These are phyloP conservation scores for Parambassis ranga DNA, from an alignment of 2,797 vertebrate species.

Conservation along the genomic window DNA sequence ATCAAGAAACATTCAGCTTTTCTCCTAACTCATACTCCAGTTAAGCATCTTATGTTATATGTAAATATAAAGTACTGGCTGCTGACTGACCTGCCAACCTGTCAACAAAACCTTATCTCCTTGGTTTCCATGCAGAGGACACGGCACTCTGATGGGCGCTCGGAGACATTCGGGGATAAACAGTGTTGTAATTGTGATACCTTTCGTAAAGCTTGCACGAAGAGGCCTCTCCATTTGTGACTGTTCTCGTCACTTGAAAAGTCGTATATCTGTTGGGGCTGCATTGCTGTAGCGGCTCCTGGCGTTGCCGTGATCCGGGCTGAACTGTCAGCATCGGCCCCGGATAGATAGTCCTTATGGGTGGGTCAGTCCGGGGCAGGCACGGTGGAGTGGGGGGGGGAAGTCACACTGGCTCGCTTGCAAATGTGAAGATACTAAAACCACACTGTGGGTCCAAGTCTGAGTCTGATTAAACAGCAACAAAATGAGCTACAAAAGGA, in stretches of 20 bases:
- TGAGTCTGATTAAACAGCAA: conserved; percentile 9
- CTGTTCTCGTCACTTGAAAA: conserved; percentile 96
- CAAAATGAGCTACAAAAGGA: conserved; percentile 28
- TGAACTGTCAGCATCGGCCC: conserved; percentile 87
- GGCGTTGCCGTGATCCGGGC: conserved; percentile 81
- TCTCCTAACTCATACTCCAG: no score
- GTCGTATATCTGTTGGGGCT: conserved; percentile 94
- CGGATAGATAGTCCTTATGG: conserved; percentile 74
- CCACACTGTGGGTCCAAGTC: neutral
- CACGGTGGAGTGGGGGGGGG: conserved; percentile 34
- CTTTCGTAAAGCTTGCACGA: conserved; percentile 93
- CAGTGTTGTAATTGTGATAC: conserved; percentile 66
- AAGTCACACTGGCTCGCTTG: conserved; percentile 38
- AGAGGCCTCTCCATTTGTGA: conserved; percentile 95
- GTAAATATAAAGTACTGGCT: neutral
- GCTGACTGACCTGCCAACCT: neutral
- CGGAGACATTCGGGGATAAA: neutral
- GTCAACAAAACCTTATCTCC: neutral
- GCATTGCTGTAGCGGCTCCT: conserved; percentile 87
- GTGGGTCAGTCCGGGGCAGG: conserved; percentile 78
- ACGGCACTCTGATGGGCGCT: conserved; percentile 2
- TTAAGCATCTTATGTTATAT: no score
- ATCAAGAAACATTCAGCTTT: no score
- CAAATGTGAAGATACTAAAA: conserved; percentile 31
- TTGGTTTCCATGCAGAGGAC: neutral